Evolutionary conservation across 2,888 invertebrate genomes (phyloP).

Genomic region (Caenorhabditis auriculariae): DNA sequence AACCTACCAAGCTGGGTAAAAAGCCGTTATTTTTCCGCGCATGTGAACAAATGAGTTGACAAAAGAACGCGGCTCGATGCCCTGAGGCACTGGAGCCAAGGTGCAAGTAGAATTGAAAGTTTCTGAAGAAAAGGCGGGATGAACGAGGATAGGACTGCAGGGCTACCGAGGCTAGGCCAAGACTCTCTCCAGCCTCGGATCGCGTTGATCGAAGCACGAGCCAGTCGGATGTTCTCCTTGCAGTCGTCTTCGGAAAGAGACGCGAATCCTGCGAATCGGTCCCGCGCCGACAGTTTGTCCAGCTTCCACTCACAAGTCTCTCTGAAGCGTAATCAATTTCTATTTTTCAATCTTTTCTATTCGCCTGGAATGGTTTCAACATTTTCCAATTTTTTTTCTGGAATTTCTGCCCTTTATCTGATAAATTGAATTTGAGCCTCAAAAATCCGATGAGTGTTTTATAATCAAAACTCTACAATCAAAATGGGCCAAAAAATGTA

Average conservation of each 20-base stretch:
- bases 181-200: conserved; percentile 26
- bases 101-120: conserved; percentile 19
- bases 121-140: too few species aligned
- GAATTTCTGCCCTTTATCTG: too few species aligned
- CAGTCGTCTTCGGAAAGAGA: conserved; percentile 19
- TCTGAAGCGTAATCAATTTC: conserved; percentile 7
- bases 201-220: conserved; percentile 20
- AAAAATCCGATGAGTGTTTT: too few species aligned
- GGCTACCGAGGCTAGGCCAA: conserved; percentile 26
- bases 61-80: conserved; percentile 23
- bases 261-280: conserved; percentile 23
- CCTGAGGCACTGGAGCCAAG: conserved; percentile 6
- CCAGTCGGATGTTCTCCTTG: conserved; percentile 20
- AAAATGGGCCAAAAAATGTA: too few species aligned
- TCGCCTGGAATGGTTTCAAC: neutral
- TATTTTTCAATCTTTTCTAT: too few species aligned
- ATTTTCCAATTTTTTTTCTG: conserved; percentile 8
- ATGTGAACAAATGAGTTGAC: conserved; percentile 50
- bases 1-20: conserved; percentile 49
- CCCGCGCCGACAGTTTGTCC: conserved; percentile 16
- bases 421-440: too few species aligned
- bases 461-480: too few species aligned
- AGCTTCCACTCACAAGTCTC: conserved; percentile 38
- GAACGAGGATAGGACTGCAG: neutral
- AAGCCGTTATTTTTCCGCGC: conserved; percentile 39